phyloP scores from a whole-genome alignment of 2,888 invertebrate species.

The Drosophila meridionalis region DNA sequence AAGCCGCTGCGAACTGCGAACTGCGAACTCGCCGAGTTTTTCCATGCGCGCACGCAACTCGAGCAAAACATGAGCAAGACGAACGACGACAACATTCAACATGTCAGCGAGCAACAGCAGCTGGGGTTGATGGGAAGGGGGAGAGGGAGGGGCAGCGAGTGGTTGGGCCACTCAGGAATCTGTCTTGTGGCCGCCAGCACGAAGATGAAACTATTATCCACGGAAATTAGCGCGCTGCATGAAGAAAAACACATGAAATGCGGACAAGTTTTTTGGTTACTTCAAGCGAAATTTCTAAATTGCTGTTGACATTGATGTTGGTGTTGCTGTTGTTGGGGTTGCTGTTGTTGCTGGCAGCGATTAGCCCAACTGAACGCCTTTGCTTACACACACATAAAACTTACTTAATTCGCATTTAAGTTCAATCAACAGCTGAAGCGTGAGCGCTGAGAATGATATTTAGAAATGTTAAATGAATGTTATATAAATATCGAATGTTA shows the following conservation, averaged over 20 bases:
- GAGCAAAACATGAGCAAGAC: conserved; percentile 59
- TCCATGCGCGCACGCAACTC: conserved; percentile 65
- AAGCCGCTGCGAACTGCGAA: conserved; percentile 43
- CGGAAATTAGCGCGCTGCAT: conserved; percentile 73
- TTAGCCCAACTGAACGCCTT: conserved; percentile 15
- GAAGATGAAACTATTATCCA: conserved; percentile 76
- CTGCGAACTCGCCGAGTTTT: conserved; percentile 23
- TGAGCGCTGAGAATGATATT: not conserved
- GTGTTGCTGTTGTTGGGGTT: conserved; percentile 11
- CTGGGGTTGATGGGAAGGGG: not conserved
- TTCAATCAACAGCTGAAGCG: conserved; percentile 20
- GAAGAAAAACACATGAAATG: conserved; percentile 62
- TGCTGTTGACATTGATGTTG: conserved; percentile 59
- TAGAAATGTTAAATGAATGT: not conserved
- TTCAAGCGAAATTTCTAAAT: conserved; percentile 71
- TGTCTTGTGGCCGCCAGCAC: conserved; percentile 41
- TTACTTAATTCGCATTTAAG: conserved; percentile 51
- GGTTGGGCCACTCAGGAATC: conserved; percentile 15
- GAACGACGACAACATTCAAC: conserved; percentile 66
- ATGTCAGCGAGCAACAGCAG: conserved; percentile 50
- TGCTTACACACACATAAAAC: conserved; percentile 32
- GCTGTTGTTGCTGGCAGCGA: conserved; percentile 10
- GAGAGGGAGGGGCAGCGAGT: not conserved
- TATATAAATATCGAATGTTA: not conserved
- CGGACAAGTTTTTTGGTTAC: conserved; percentile 54